Evolutionary conservation across 2,797 vertebrate genomes (phyloP).

Genomic region (Scyliorhinus canicula): DNA sequence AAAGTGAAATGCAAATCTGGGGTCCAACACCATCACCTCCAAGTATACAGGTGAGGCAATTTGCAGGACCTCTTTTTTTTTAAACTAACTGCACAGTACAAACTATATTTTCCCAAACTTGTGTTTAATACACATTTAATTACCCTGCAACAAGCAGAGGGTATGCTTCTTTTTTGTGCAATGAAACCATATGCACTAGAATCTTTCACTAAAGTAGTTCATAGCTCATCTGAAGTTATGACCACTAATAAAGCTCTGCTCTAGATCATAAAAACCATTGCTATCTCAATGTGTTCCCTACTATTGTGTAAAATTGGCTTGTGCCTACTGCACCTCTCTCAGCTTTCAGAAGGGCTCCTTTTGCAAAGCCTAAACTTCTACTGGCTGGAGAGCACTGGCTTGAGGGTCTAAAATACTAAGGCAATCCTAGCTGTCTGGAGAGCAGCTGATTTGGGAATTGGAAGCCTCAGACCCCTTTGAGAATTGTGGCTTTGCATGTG

Average conservation of each 20-base stretch:
- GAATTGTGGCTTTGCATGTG: constrained; percentile 41
- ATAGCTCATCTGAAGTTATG: neutral
- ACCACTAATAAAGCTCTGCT: constrained; percentile 41
- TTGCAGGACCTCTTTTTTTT: neutral
- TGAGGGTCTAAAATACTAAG: constrained; percentile 22
- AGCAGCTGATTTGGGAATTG: constrained; percentile 45
- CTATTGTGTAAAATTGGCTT: constrained; percentile 16
- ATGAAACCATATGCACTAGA: constrained; percentile 22
- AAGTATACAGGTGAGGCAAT: neutral
- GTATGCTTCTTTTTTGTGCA: neutral
- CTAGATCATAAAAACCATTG: constrained; percentile 41
- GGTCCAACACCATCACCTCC: neutral
- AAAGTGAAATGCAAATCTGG: constrained; percentile 9
- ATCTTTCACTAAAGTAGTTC: constrained; percentile 17
- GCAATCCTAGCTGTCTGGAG: constrained; percentile 41
- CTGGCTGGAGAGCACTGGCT: constrained; percentile 25
- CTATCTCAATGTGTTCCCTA: neutral
- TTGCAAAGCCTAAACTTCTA: neutral
- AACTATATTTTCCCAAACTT: neutral
- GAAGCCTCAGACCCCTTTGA: constrained; percentile 41
- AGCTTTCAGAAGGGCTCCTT: constrained; percentile 39
- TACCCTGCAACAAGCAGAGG: neutral
- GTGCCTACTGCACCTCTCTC: neutral
- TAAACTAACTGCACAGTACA: constrained; percentile 11
- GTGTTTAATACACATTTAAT: neutral